Percentiles rank a stretch among this genome's conserved stretches.
These are phyloP conservation scores for Troides oblongomaculatus DNA, from an alignment of 2,888 invertebrate genomes.

Conservation along the genomic window DNA sequence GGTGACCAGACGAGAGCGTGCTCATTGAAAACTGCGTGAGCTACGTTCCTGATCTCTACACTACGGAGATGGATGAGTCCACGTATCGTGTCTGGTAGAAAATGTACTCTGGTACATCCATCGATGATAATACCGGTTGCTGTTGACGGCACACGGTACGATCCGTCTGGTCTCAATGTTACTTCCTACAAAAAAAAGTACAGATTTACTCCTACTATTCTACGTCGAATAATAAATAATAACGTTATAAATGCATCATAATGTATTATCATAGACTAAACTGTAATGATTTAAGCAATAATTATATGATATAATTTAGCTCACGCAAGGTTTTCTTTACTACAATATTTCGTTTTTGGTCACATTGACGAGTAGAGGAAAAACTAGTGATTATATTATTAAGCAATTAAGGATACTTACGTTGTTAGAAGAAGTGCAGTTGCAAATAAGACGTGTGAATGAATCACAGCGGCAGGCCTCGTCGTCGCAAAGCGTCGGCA, in stretches of 20 bases:
- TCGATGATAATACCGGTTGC: conserved; percentile 82
- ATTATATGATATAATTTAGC: no score
- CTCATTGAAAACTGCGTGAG: conserved; percentile 81
- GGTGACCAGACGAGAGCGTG: conserved; percentile 82
- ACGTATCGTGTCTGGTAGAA: conserved; percentile 80
- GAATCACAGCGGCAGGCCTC: conserved; percentile 79
- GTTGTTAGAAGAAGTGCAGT: conserved; percentile 58
- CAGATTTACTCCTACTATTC: neutral
- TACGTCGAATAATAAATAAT: neutral
- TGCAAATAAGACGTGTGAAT: conserved; percentile 79
- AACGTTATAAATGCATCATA: no score
- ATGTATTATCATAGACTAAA: no score
- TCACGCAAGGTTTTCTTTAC: no score
- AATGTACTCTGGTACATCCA: conserved; percentile 82
- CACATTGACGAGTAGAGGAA: no score
- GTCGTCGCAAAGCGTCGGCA: conserved; percentile 74
- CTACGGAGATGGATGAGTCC: conserved; percentile 82
- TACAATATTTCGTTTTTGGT: no score
- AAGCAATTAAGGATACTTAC: conserved; percentile 18
- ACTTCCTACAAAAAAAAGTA: conserved; percentile 70
- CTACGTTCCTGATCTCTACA: conserved; percentile 82
- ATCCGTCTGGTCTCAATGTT: conserved; percentile 78
- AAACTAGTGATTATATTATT: no score
- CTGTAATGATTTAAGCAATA: no score
- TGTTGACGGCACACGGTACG: conserved; percentile 73